Evolutionary conservation across 2,888 invertebrate species (phyloP), one percentile per base, ranked within the genome.

Genomic region (Brenthis hecate): DNA sequence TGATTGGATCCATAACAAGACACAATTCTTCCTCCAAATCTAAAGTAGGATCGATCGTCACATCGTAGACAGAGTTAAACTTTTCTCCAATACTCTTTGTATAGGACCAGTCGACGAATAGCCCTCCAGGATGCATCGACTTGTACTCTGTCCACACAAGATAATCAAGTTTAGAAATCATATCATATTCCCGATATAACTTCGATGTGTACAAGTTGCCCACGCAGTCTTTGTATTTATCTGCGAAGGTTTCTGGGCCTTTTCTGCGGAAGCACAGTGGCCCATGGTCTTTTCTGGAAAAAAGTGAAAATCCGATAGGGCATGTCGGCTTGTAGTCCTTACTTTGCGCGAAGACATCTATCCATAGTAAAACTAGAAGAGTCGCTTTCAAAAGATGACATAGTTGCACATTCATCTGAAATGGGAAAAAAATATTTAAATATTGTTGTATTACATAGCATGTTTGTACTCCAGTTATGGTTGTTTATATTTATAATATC

Each of bases 61-160:
- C 83, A 28, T 86, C 82, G 69, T 80, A 84, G 0, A 84, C 80
- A 0, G 78, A 75, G 28, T 77, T 68, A 11, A 91, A 69, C 0
- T 85, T 72, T 6, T 81, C 74, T 13, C 88, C 89, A 28, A 81
- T 80, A n/a, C 77, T 73, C 53, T 84, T 80, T 11, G 87, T 86
- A 63, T 80, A 85, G 2, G 90, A 87, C 84, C 85, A 86, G 70
- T 92, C 91, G 4, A 91, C 78, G 72, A 88, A 92, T 2, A 88
- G 87, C 2, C 93, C 93, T 3, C 91, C 90, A 6, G 87, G 84
- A 70, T 93, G 92, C 23, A 85, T 65, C 1, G 88, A 81, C 70
- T 83, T 89, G 75, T 87, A 92, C 65, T 93, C 92, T 0, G 89
- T 85, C 93, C 93, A 93, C 75, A 92, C 73, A n/a, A 77, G 75